Base-by-base conservation (phyloP, 2,888 invertebrate genomes). In the Papilio elwesi region DNA sequence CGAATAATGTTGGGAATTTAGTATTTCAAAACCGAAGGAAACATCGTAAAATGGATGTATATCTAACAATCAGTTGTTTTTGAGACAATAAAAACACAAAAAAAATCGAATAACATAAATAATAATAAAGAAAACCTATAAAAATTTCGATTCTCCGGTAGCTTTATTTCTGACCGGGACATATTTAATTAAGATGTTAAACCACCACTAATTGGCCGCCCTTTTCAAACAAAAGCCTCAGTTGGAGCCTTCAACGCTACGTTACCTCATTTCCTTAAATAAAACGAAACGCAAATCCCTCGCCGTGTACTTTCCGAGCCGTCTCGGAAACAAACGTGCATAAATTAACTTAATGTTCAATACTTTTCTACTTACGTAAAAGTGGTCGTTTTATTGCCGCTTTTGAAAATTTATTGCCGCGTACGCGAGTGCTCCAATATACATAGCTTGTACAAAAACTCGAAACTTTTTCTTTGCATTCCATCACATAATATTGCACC, bases 321-420 rank as follows among this genome's bases (percentile, higher is more conserved):
- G 84, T 85, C 85, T 84, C 83, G 85, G 88, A 86, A 88, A 90
- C 90, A 89, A 90, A 90, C 88, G 88, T 87, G 91, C 91, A 92
- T 92, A 92, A 92, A 92, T 92, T 92, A 91, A 88, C 84, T 91
- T 90, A 91, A 91, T 90, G 90, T 90, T 89, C 90, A 90, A 91
- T 92, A 91, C 90, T 91, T 91, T 91, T 84, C 89, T 91, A 90
- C 91, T 92, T 90, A 90, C 89, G 85, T 86, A 85, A 86, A 91
- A 91, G 89, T 90, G 90, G 90, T 87, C 85, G 86, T 88, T 90
- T 90, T 91, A 91, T 90, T 89, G 87, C 90, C 84, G 82, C 84
- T 84, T 83, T 83, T 85, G 88, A 89, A 90, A 89, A 90, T 92
- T 91, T 91, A 92, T 91, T 85, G 79, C 82, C 83, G 81, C 86